These are phyloP conservation scores for Lysandra bellargus DNA, from an alignment of 2,888 invertebrate genomes.

Conservation along the genomic window DNA sequence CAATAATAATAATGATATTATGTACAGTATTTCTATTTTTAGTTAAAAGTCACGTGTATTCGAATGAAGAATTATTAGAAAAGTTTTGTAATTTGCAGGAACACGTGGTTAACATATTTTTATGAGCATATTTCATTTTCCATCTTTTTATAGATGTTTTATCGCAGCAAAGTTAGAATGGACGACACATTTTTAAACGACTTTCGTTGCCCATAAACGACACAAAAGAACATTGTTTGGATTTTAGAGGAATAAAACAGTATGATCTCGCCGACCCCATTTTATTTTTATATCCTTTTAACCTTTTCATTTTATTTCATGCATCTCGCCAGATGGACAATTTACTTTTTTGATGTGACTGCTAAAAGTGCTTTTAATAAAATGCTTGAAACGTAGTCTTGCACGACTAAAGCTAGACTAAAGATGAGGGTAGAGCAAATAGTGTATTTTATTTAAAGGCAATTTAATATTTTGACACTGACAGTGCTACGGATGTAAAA, in stretches of 20 bases:
- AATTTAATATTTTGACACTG: no score
- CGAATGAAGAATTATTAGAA: not conserved
- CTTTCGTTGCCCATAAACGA: slow-evolving; percentile 22
- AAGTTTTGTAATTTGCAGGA: not conserved
- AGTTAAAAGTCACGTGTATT: not conserved
- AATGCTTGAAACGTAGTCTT: not conserved
- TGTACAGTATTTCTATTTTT: not conserved
- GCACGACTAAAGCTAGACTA: not conserved
- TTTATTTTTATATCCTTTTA: slow-evolving; percentile 7
- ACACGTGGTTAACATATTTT: not conserved
- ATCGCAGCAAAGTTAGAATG: slow-evolving; percentile 18
- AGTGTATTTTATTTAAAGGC: not conserved
- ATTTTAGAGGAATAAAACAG: slow-evolving; percentile 15
- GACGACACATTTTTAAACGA: slow-evolving; percentile 15
- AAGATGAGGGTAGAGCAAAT: not conserved
- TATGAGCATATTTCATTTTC: not conserved
- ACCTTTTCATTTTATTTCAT: slow-evolving; percentile 13
- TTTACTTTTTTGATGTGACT: slow-evolving; percentile 7
- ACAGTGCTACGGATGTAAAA: not conserved
- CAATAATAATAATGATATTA: no score
- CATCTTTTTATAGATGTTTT: not conserved
- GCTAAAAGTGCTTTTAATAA: not conserved
- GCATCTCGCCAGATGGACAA: not conserved
- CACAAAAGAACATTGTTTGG: slow-evolving; percentile 15
- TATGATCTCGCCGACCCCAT: slow-evolving; percentile 18